Base-by-base conservation (phyloP, 92 coral and sea anemone genomes). In the Nematostella vectensis region DNA sequence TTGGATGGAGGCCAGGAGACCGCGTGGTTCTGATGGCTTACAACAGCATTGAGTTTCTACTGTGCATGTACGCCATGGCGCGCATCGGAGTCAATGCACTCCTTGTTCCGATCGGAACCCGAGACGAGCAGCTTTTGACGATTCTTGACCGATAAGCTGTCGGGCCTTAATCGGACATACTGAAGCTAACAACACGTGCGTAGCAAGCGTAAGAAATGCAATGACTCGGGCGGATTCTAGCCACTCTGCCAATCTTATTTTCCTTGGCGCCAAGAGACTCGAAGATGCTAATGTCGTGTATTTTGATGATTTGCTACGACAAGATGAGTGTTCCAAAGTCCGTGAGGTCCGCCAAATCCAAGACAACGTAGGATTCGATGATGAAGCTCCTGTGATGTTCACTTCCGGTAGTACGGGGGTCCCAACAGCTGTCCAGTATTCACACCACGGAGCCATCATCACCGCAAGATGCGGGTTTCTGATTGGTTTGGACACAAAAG, bases 401-500 rank as follows among this genome's bases (percentile, higher is more conserved):
- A 66, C 63, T 26, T 66, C 72, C n/a, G 72, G 72, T 15, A 55
- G 55, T 27, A 54, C 72, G 18, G 72, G 72, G 1, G 31, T 54
- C 29, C 30, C 72, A 0, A 66, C 54, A 25, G 72, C 62, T 25
- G 72, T 55, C 13, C 62, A 16, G 18, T 48, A 55, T 25, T 54
- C 53, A 29, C 56, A 66, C 21, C 54, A 55, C 31, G 62, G 21
- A 8, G 72, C 43, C 11, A 43, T 42, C 47, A 16, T 66, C 0
- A 47, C 29, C 2, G 51, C 51, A 22, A 8, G 18, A 11, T 45
- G 51, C 21, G 40, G 40, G 15, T 33, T 6, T 6, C 40, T 33
- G 8, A n/a, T n/a, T n/a, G n/a, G n/a, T n/a, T n/a, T n/a, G n/a
- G n/a, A n/a, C n/a, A n/a, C n/a, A n/a, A n/a, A n/a, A n/a, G n/a